A percentile compares a stretch with the other conserved stretches of the same genome.
phyloP scores from a whole-genome alignment of 1,140 invertebrate species.

The Diachasmimorpha longicaudata region DNA sequence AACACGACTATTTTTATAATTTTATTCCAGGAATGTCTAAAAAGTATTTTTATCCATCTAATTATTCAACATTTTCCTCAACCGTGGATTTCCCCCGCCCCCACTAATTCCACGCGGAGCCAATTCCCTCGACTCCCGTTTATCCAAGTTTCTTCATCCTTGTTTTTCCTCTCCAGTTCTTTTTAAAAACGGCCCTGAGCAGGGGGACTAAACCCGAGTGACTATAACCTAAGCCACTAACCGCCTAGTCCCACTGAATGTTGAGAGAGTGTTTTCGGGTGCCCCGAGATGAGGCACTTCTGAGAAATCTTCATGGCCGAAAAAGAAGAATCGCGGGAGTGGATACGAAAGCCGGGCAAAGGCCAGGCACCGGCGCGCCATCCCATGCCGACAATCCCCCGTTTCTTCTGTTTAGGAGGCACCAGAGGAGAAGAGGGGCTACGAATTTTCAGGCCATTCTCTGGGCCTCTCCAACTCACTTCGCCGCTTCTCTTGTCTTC shows the following conservation, averaged over 20 bases:
- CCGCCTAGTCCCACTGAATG: neutral
- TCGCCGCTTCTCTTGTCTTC: conserved; percentile 7
- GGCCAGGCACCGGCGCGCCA: neutral
- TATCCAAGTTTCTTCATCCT: neutral
- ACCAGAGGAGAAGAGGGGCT: neutral
- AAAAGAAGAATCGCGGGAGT: neutral
- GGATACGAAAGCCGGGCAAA: neutral
- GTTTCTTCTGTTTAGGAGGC: neutral
- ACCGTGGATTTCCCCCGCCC: too few species aligned
- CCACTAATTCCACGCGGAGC: too few species aligned
- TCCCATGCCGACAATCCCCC: neutral
- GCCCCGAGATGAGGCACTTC: neutral
- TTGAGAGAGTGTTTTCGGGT: neutral
- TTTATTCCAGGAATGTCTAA: too few species aligned
- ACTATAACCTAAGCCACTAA: conserved; percentile 6
- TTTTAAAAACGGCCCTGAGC: neutral
- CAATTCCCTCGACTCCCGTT: too few species aligned
- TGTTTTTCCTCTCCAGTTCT: neutral
- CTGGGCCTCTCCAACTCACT: neutral
- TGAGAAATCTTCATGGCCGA: conserved; percentile 11
- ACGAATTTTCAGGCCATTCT: conserved; percentile 5
- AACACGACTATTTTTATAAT: too few species aligned
- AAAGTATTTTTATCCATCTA: too few species aligned
- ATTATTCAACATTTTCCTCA: too few species aligned
- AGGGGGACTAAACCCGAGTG: neutral